Evolutionary conservation across 1,140 invertebrate species (phyloP).

Genomic region (Lysiphlebus fabarum): DNA sequence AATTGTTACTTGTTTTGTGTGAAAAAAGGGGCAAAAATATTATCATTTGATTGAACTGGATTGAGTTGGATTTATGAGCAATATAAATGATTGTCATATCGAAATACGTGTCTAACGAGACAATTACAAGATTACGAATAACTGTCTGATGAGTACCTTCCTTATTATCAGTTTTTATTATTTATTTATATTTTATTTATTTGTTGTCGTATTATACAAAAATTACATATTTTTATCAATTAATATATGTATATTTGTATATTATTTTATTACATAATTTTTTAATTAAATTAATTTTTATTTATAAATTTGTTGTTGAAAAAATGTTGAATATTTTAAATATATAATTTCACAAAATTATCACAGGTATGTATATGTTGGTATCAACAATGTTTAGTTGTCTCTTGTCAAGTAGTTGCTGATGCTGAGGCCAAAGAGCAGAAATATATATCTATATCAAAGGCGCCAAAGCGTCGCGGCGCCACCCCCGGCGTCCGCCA

Average conservation of each 20-base stretch:
- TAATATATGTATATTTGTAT: no score
- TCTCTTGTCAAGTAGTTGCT: constrained; percentile 13
- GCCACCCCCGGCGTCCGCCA: constrained; percentile 52
- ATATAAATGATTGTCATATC: constrained; percentile 29
- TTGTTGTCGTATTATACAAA: no score
- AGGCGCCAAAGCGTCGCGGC: constrained; percentile 54
- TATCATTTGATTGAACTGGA: constrained; percentile 17
- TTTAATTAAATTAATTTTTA: no score
- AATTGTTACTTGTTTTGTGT: neutral
- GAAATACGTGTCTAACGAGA: constrained; percentile 38
- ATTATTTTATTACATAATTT: no score
- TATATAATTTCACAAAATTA: no score
- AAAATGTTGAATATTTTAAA: no score
- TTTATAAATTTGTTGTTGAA: no score
- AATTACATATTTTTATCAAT: no score
- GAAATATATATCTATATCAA: constrained; percentile 35
- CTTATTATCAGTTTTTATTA: neutral
- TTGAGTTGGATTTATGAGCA: constrained; percentile 22
- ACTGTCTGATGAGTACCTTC: constrained; percentile 14
- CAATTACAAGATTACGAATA: constrained; percentile 43
- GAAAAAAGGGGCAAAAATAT: constrained; percentile 1
- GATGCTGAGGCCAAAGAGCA: constrained; percentile 11
- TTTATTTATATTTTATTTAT: no score
- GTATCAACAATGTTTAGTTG: no score
- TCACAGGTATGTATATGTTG: no score